These are phyloP conservation scores for Drepanosiphum platanoidis DNA, from an alignment of 2,888 invertebrate genomes.

Conservation along the genomic window DNA sequence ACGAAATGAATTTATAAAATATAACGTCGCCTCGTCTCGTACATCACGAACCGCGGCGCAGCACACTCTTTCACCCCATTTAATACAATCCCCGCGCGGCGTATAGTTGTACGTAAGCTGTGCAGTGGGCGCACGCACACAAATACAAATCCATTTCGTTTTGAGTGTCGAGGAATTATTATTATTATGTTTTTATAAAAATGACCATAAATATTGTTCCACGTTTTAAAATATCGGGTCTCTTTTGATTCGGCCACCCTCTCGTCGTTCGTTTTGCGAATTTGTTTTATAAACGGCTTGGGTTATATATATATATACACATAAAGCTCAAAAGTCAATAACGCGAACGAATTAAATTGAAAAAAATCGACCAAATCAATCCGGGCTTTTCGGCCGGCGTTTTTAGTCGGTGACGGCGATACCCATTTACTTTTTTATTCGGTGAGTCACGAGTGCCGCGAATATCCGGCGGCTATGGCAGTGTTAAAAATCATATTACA, in stretches of 20 bases:
- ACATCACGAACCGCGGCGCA: no score
- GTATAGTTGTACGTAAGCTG: no score
- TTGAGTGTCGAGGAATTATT: slow-evolving; percentile 8
- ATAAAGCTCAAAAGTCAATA: background rate
- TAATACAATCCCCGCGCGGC: slow-evolving; percentile 23
- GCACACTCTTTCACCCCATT: slow-evolving; percentile 22
- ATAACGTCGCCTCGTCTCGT: background rate
- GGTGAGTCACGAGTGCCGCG: no score
- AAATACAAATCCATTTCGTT: slow-evolving; percentile 8
- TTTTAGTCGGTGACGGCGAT: no score
- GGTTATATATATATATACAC: no score
- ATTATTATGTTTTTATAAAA: slow-evolving; percentile 40
- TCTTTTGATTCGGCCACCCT: background rate
- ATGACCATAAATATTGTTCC: slow-evolving; percentile 26
- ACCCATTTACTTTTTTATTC: no score
- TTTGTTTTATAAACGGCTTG: no score
- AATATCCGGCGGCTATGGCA: no score
- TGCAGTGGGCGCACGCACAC: background rate
- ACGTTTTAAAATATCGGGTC: background rate
- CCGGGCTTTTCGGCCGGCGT: background rate
- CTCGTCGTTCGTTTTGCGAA: background rate
- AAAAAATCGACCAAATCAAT: background rate
- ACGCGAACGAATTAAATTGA: background rate
- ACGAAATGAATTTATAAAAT: slow-evolving; percentile 35
- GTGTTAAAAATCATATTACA: no score